Evolutionary conservation across 2,113 vertebrate genomes (phyloP).

Genomic region (Pterocles burchelli): DNA sequence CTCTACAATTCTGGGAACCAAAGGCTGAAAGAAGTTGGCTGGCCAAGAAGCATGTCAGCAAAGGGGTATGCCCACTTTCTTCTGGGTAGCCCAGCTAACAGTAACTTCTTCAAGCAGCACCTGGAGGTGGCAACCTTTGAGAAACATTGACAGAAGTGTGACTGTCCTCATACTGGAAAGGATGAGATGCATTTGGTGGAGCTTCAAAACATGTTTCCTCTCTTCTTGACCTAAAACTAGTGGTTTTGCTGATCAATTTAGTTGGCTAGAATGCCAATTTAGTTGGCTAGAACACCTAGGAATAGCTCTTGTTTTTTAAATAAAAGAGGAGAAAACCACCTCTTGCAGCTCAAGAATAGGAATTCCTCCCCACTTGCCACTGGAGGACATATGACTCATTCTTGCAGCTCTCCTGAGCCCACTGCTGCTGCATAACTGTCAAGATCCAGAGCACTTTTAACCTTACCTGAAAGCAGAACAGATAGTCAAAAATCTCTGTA

Average conservation of each 20-base stretch:
- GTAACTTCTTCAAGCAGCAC: neutral
- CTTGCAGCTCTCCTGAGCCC: slow-evolving; percentile 38
- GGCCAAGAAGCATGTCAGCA: accelerated
- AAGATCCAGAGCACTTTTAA: slow-evolving; percentile 41
- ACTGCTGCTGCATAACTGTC: slow-evolving; percentile 15
- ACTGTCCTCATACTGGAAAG: neutral
- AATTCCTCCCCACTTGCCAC: slow-evolving; percentile 1
- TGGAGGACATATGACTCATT: slow-evolving; percentile 30
- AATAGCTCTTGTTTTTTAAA: neutral
- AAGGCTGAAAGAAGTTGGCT: neutral
- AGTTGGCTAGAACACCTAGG: neutral
- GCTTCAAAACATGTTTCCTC: neutral
- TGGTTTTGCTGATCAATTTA: neutral
- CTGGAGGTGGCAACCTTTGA: neutral
- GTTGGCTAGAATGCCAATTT: neutral
- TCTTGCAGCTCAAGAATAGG: neutral
- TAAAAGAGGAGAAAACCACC: neutral
- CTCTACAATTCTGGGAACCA: neutral
- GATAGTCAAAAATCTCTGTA: slow-evolving; percentile 34
- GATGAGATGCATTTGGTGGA: neutral
- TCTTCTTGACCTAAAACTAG: neutral
- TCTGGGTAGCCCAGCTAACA: neutral
- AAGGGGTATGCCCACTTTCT: neutral
- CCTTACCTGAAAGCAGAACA: slow-evolving; percentile 38
- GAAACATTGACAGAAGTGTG: neutral